phyloP scores from a whole-genome alignment of 92 coral and sea anemone genomes.

The Epizoanthus stellaris region DNA sequence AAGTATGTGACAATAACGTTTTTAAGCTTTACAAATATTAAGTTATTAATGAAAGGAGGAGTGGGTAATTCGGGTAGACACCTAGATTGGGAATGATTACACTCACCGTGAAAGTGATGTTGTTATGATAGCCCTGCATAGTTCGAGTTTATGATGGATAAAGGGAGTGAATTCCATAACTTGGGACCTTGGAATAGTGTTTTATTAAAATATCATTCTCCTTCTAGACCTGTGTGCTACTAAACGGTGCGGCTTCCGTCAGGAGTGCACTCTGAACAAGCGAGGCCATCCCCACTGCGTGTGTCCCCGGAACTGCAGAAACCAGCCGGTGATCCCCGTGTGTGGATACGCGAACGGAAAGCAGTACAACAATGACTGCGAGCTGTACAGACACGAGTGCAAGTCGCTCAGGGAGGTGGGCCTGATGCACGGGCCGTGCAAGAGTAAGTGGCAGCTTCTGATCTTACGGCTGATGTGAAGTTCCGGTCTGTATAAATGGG shows the following conservation, averaged over 20 bases:
- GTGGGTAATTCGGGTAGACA: too few relatives aligned
- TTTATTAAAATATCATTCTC: background rate
- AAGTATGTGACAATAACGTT: slow-evolving; percentile 44
- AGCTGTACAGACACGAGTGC: slow-evolving; percentile 85
- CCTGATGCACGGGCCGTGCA: slow-evolving; percentile 79
- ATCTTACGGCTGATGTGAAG: background rate
- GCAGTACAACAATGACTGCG: slow-evolving; percentile 87
- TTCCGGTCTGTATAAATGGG: too few relatives aligned
- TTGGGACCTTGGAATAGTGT: too few relatives aligned
- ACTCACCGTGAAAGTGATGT: too few relatives aligned
- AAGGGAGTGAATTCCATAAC: too few relatives aligned
- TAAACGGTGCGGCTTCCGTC: slow-evolving; percentile 84
- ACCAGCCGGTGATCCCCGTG: slow-evolving; percentile 67
- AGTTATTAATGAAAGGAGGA: too few relatives aligned
- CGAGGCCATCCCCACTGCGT: slow-evolving; percentile 76
- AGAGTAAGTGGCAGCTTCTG: slow-evolving; percentile 68
- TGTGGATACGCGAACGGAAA: slow-evolving; percentile 92
- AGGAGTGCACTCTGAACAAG: slow-evolving; percentile 67
- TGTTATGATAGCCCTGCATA: too few relatives aligned
- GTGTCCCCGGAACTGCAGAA: slow-evolving; percentile 80
- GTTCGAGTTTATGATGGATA: too few relatives aligned
- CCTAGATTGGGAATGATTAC: too few relatives aligned
- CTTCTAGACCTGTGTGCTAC: slow-evolving; percentile 66
- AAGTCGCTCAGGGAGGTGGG: slow-evolving; percentile 71
- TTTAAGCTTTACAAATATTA: too few relatives aligned